Conservation (phyloP, 2,888 invertebrate species). For the Yponomeuta malinellus region DNA sequence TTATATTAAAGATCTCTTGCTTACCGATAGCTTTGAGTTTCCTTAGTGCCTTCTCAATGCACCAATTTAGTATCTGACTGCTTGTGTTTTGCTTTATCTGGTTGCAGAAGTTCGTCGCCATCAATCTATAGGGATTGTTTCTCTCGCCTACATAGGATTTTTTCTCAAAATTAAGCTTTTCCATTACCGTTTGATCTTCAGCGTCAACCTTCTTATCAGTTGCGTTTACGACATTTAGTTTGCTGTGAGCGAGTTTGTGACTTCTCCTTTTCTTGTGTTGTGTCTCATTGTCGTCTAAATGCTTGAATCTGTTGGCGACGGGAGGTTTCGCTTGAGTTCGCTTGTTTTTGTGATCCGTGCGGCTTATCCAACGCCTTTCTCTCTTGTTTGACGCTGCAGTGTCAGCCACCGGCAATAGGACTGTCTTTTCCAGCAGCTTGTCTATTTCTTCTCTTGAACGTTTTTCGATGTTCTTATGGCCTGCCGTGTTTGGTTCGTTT, state of each 20-base stretch:
- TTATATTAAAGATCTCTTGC: conserved; percentile 14
- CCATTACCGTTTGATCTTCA: neutral
- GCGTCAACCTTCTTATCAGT: neutral
- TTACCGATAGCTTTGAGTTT: conserved; percentile 51
- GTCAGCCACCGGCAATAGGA: neutral
- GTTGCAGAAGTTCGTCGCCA: conserved; percentile 58
- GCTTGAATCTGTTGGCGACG: neutral
- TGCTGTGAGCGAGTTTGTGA: neutral
- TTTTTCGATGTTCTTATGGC: neutral
- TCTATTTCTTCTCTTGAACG: neutral
- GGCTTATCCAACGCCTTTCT: conserved; percentile 50
- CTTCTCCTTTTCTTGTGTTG: neutral
- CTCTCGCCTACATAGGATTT: conserved; percentile 10
- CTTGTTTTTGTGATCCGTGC: neutral
- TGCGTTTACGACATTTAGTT: neutral
- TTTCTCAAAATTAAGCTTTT: conserved; percentile 15
- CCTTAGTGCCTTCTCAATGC: conserved; percentile 57
- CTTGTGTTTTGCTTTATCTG: conserved; percentile 50
- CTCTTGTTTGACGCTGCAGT: conserved; percentile 26
- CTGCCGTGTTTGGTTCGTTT: neutral
- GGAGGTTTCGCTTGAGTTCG: neutral
- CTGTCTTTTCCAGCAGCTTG: neutral
- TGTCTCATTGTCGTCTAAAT: neutral
- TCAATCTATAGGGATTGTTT: conserved; percentile 43
- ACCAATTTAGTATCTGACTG: conserved; percentile 48